Base-by-base conservation (phyloP, 2,797 vertebrate genomes). In the Myioborus miniatus region DNA sequence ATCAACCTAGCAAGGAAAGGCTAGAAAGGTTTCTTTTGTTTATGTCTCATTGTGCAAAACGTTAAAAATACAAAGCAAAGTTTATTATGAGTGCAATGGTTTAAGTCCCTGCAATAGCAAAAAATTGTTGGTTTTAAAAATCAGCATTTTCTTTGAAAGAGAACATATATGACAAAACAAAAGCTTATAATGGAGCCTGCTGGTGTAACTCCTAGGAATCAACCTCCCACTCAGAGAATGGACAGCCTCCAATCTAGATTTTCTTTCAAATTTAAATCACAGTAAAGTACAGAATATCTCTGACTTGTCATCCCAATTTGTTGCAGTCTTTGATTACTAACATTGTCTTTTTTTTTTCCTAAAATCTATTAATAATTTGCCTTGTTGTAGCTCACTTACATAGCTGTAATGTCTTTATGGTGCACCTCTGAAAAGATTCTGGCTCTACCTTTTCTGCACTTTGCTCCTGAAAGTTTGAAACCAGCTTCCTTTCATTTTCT, bases 341-440 rank as follows among this genome's bases (percentile, higher is more conserved):
- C 1, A 43, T 15, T 1, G 1, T 22, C 7, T 27, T 1, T 5
- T 15, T 24, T 44, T 43, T 41, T 53, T 32, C 11, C 8, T 43
- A n/a, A 43, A 46, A 37, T 37, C 11, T 36, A 9, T 59, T 82
- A 15, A 65, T 12, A 77, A 30, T 78, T 83, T 78, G 3, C 3
- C 2, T 24, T 43, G 6, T 39, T 49, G 9, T 8, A 70, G 15
- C 6, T 34, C 10, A 17, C 6, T 1, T 46, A 55, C 3, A 1
- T 39, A 77, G 15, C 6, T 46, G 17, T 34, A 37, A 32, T 46
- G 44, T 6, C 12, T 76, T 60, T 9, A 34, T 6, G 17, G 7
- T 53, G 6, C 4, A 52, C 2, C 8, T 76, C 37, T 8, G 19
- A 36, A 34, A 80, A 85, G 22, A 87, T 79, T 59, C 10, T 56